Evolutionary conservation across 2,888 invertebrate species (phyloP), one percentile per base, ranked within the genome.

Genomic region (Tenthredo mesomela): DNA sequence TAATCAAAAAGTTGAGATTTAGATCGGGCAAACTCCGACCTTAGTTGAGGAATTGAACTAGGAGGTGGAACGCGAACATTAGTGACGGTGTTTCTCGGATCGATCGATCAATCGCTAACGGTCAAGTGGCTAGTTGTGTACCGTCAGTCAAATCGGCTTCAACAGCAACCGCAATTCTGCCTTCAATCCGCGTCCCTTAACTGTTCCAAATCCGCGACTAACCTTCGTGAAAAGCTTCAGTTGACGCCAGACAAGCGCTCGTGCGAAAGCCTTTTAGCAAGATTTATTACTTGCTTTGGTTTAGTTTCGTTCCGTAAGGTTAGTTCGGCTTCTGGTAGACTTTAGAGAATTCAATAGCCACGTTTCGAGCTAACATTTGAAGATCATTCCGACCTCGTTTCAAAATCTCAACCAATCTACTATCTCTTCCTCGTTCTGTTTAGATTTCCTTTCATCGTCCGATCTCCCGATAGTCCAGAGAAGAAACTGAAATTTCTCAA

Each of bases 71-170:
- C 7, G 21, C 40, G 73, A 54, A 77, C 50, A 50, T 77, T 77
- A 61, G 61, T 12, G 21, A 61, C 80, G 58, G 58, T 61, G 25
- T 80, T 80, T 80, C 80, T 29, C 40, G 25, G 77, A 65, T 70
- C 82, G 82, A 82, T 82, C 82, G 70, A 82, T 82, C 82, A 82
- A 82, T 82, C 47, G 82, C 9, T 90, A 88, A 91, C 89, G 93
- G 93, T 93, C 93, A 93, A 93, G 93, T 93, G 93, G 93, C 91
- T 92, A 92, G 90, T 90, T 91, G 92, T 93, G 93, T 93, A 91
- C 87, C 91, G 92, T 91, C 93, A 92, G 90, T 93, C 93, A 92
- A 91, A 90, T 89, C 88, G 88, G 29, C 61, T 18, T 61, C 10
- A 29, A 40, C 47, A 40, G 43, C 43, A 67, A 47, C 21, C 29